Base-by-base conservation (phyloP, 2,797 vertebrate species). In the Cottoperca gobio region DNA sequence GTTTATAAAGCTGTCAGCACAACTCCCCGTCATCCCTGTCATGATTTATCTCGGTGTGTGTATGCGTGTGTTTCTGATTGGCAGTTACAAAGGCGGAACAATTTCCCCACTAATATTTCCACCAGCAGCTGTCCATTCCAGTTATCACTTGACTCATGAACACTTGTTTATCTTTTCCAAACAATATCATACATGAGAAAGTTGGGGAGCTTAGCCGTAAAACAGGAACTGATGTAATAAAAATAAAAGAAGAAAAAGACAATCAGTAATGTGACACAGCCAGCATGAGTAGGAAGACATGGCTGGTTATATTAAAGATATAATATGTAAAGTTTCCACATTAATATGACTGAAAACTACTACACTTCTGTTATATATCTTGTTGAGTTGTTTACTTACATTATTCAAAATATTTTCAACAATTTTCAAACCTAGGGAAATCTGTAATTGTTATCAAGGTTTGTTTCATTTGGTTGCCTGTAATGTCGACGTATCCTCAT, bases 1-100 rank as follows among this genome's bases (percentile, higher is more conserved):
- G 83, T 86, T 86, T 87, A 86, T 90, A 79, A 87, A 86, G 82
- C 83, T 86, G 88, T 89, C 87, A 87, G 86, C 82, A 11, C 79
- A 77, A 63, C 72, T 85, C 74, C 21, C 82, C 54, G 49, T 76
- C 79, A 70, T 58, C 65, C 72, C 79, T 81, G 83, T 79, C 76
- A 85, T 73, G 63, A 82, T 87, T 82, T 74, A 62, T 74, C 79
- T 68, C 45, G 1, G 48, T 57, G 33, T 68, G 69, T 40, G 54
- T 71, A 63, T 43, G 52, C 54, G 78, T 57, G 70, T 35, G 50
- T 73, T 55, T 67, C 63, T 79, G 80, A 86, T 68, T 87, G 86
- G 83, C 88, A 88, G 76, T 62, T 88, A 85, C 76, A 88, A 86
- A 89, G 78, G 74, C 79, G 74, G 74, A 82, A 85, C 86, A 79